Evolutionary conservation across 1,140 invertebrate species (phyloP).

Genomic region (Drusus annulatus): DNA sequence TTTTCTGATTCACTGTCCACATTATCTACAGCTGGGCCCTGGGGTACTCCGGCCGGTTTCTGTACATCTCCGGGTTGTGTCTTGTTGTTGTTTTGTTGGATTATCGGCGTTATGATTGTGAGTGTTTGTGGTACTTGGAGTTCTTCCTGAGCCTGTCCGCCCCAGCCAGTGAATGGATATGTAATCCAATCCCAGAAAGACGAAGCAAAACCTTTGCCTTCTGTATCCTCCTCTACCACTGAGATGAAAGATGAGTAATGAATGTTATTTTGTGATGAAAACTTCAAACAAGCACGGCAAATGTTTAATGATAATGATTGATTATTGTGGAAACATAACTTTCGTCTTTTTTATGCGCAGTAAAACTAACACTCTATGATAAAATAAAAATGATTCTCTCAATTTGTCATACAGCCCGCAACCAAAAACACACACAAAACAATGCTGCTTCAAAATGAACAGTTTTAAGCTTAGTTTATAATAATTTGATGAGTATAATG

Average conservation of each 20-base stretch:
- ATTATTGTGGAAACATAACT: too few species aligned
- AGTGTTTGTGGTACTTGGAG: conserved; percentile 2
- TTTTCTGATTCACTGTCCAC: background rate
- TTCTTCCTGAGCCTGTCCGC: conserved; percentile 57
- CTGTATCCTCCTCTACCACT: conserved; percentile 36
- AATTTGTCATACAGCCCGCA: too few species aligned
- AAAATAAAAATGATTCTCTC: too few species aligned
- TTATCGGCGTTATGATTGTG: conserved; percentile 9
- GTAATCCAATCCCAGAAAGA: conserved; percentile 69
- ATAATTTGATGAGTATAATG: too few species aligned
- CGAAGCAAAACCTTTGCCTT: conserved; percentile 65
- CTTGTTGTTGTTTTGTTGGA: conserved; percentile 41
- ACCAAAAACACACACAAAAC: too few species aligned
- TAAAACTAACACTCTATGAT: too few species aligned
- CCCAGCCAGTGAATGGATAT: conserved; percentile 68
- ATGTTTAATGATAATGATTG: background rate
- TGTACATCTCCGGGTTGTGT: background rate
- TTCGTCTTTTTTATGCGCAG: too few species aligned
- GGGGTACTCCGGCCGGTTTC: conserved; percentile 1
- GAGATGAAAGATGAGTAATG: conserved; percentile 34
- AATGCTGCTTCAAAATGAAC: too few species aligned
- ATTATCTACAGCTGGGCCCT: background rate
- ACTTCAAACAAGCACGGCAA: background rate
- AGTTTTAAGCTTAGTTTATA: too few species aligned
- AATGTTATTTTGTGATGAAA: conserved; percentile 26